Base-by-base conservation (phyloP, 2,888 invertebrate species). In the Tortricodes alternella region DNA sequence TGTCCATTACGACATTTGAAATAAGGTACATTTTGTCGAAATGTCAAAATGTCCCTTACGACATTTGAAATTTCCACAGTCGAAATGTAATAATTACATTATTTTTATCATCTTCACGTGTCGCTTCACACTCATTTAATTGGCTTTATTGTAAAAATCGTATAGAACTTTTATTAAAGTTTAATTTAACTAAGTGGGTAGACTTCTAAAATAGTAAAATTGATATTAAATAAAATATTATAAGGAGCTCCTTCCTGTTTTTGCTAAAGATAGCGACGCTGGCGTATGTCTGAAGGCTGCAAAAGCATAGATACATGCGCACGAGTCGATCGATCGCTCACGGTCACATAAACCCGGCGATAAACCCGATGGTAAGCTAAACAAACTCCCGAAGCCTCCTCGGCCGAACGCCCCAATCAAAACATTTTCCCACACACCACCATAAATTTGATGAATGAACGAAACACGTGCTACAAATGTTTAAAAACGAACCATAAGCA, bases 361-460 rank as follows among this genome's bases (percentile, higher is more conserved):
- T 67, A 71, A 63, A 66, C 67, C 66, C 61, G 57, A n/a, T n/a
- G n/a, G 61, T 58, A 68, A 71, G 60, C 59, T 60, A 71, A 68
- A 71, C 65, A 73, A 70, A 69, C 49, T 39, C 51, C 57, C 55
- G 53, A 58, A 60, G 62, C 63, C 61, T 65, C 63, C 35, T 24
- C 41, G 19, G 13, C 46, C 65, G 66, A 73, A 71, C 70, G 65
- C 64, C 67, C 76, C 80, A 81, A 89, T 78, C 83, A 83, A 85
- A 88, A 85, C 85, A 84, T 83, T 82, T 89, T 84, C 89, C 85
- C 89, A 88, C 88, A 82, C 78, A 80, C 71, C 78, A 83, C 87
- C 87, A 89, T 90, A 87, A 90, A 89, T 86, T 84, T 89, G 89
- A 90, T 90, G 89, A 90, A 90, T 89, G 89, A 86, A 89, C 85